Evolutionary conservation across 1,140 invertebrate genomes (phyloP).

Genomic region (Drosophila santomea): DNA sequence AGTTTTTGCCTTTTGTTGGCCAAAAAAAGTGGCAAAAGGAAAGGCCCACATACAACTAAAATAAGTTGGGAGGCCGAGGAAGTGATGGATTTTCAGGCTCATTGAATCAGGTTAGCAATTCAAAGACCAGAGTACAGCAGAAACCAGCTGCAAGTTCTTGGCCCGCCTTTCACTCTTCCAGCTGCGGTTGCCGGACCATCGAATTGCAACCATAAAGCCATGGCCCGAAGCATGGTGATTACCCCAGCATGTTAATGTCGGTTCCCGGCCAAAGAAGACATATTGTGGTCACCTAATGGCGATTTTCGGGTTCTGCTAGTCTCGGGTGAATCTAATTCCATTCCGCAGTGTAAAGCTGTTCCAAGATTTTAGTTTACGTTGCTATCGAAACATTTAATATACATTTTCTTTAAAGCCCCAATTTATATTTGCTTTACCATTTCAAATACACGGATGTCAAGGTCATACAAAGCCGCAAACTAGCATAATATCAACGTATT

Average conservation of each 20-base stretch:
- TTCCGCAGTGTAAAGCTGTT: too few relatives aligned
- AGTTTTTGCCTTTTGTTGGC: constrained; percentile 39
- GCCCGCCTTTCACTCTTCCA: constrained; percentile 63
- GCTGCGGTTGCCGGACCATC: constrained; percentile 50
- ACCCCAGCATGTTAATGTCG: constrained; percentile 37
- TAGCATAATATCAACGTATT: too few relatives aligned
- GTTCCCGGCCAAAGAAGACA: constrained; percentile 64
- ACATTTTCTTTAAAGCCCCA: too few relatives aligned
- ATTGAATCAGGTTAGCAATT: constrained; percentile 70
- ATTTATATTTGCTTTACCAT: too few relatives aligned
- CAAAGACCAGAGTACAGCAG: constrained; percentile 47
- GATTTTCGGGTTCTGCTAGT: constrained; percentile 26
- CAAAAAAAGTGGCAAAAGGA: constrained; percentile 63
- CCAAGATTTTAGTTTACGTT: too few relatives aligned
- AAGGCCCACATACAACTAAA: constrained; percentile 44
- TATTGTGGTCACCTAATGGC: constrained; percentile 43
- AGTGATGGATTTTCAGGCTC: constrained; percentile 67
- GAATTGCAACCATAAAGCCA: constrained; percentile 55
- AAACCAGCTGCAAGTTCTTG: constrained; percentile 42
- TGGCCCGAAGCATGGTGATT: constrained; percentile 38
- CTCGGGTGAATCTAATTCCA: neutral
- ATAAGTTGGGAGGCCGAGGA: constrained; percentile 4
- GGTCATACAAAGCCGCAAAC: too few relatives aligned
- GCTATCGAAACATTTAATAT: too few relatives aligned
- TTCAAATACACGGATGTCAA: too few relatives aligned